phyloP scores from a whole-genome alignment of 2,888 invertebrate genomes.

The Ochlodes sylvanus region DNA sequence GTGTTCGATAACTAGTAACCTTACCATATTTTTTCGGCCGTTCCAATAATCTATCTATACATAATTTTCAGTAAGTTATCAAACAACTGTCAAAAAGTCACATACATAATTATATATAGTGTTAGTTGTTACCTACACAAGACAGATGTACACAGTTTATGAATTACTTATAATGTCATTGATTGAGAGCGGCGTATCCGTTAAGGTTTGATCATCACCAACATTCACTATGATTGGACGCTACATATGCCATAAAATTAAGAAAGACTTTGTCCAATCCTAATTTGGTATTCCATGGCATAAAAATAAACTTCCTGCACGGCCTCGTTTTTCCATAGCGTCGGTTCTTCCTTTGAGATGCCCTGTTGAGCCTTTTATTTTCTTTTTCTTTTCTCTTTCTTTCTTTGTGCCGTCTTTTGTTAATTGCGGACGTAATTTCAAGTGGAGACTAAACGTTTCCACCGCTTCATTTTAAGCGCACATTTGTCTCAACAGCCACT shows the following conservation, averaged over 20 bases:
- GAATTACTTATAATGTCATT: too few relatives aligned
- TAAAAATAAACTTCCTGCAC: neutral
- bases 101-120: too few relatives aligned
- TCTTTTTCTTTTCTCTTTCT: slow-evolving; percentile 16
- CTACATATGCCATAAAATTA: neutral
- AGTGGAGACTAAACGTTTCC: slow-evolving; percentile 35
- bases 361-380: slow-evolving; percentile 24
- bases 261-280: neutral
- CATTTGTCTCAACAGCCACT: slow-evolving; percentile 34
- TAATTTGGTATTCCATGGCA: neutral
- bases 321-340: neutral
- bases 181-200: too few relatives aligned
- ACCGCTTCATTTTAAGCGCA: slow-evolving; percentile 31
- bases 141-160: too few relatives aligned
- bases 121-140: too few relatives aligned
- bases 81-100: too few relatives aligned
- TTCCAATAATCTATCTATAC: too few relatives aligned
- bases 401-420: slow-evolving; percentile 30
- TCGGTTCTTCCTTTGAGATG: slow-evolving; percentile 20
- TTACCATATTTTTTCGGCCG: too few relatives aligned
- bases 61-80: too few relatives aligned
- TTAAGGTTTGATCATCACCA: too few relatives aligned
- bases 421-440: slow-evolving; percentile 37
- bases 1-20: neutral
- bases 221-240: neutral